Evolutionary conservation across 2,113 vertebrate genomes (phyloP).

Genomic region (Aegithalos caudatus): DNA sequence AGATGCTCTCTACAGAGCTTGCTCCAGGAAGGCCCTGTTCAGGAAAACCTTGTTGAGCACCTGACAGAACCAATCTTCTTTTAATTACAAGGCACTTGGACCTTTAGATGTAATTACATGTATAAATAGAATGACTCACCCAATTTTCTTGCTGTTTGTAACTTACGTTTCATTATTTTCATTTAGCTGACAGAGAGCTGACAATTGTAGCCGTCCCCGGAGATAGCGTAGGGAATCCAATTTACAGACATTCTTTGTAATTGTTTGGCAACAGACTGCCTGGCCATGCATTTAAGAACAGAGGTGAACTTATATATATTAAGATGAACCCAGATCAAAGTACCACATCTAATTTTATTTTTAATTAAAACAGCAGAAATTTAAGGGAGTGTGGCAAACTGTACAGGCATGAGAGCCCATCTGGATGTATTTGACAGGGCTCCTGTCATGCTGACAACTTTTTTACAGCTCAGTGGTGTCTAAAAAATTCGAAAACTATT

Average conservation of each 20-base stretch:
- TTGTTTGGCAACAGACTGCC: background rate
- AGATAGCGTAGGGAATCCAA: slow-evolving; percentile 1
- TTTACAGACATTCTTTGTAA: slow-evolving; percentile 8
- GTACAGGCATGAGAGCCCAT: background rate
- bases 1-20: background rate
- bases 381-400: background rate
- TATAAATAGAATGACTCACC: slow-evolving; percentile 19
- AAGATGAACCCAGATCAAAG: background rate
- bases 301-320: background rate
- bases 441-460: background rate
- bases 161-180: slow-evolving; percentile 48
- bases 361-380: slow-evolving; percentile 19
- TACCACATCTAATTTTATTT: background rate
- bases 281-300: background rate
- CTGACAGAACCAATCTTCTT: slow-evolving; percentile 21
- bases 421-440: background rate
- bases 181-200: slow-evolving; percentile 33
- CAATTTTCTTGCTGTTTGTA: slow-evolving; percentile 34
- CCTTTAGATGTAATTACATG: slow-evolving; percentile 33
- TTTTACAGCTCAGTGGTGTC: background rate
- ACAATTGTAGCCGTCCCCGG: slow-evolving; percentile 19
- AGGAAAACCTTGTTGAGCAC: slow-evolving; percentile 29
- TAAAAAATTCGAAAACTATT: background rate
- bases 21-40: background rate
- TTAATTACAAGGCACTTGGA: slow-evolving; percentile 38